Conservation (phyloP, 2,888 invertebrate species). For the Lepetodrilus schrolli region DNA sequence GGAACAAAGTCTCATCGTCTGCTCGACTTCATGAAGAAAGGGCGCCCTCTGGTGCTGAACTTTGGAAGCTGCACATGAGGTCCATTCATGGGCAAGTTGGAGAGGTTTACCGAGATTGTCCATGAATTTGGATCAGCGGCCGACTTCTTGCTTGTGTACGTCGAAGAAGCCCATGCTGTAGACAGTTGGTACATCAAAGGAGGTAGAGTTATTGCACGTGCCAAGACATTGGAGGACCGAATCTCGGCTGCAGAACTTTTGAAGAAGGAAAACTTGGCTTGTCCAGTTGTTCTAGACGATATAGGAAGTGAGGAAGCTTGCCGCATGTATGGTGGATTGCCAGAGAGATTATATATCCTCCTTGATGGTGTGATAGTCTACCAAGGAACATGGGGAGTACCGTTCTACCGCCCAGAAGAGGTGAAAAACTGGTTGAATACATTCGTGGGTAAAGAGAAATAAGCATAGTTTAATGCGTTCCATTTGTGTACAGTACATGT, state of each 20-base stretch:
- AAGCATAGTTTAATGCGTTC: no score
- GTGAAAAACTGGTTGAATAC: background rate
- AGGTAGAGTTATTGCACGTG: conserved; percentile 37
- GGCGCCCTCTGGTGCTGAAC: conserved; percentile 64
- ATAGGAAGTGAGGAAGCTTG: background rate
- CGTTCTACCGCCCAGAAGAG: background rate
- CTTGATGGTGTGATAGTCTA: background rate
- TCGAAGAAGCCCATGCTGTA: conserved; percentile 65
- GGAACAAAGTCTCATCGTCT: conserved; percentile 30
- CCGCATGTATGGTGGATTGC: background rate
- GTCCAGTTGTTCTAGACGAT: conserved; percentile 11
- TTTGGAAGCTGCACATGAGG: conserved; percentile 71
- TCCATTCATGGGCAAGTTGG: conserved; percentile 63
- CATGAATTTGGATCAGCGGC: conserved; percentile 51
- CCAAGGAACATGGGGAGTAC: background rate
- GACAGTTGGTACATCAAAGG: conserved; percentile 63
- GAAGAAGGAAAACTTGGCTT: background rate
- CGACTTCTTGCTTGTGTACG: conserved; percentile 67
- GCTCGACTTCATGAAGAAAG: conserved; percentile 44
- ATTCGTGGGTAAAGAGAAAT: no score
- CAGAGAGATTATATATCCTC: background rate
- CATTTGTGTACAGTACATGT: no score
- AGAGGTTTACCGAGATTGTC: conserved; percentile 54
- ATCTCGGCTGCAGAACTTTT: background rate
- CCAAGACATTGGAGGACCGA: background rate